Percentiles rank a stretch among this genome's conserved stretches.
Conservation (phyloP, 2,797 vertebrate species). For the Remorina albescens region DNA sequence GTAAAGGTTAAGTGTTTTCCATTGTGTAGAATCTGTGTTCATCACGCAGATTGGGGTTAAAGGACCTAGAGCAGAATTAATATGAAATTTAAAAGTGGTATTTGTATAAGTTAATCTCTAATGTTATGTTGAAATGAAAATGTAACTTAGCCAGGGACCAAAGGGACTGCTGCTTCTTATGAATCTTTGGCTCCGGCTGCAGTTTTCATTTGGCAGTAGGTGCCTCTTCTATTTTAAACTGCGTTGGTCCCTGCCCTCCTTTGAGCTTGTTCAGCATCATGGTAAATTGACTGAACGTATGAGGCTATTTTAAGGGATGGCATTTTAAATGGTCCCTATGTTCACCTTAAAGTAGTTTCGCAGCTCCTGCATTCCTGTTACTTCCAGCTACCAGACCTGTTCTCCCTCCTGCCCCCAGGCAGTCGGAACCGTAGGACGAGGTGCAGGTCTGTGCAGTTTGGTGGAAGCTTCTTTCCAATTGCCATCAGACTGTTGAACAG, state of each 20-base stretch:
- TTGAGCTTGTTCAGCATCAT: slow-evolving; percentile 22
- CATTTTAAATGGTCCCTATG: slow-evolving; percentile 29
- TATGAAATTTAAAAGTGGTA: slow-evolving; percentile 11
- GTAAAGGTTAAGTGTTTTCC: neutral
- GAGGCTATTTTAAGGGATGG: slow-evolving; percentile 34
- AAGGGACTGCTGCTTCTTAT: slow-evolving; percentile 15
- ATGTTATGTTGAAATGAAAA: slow-evolving; percentile 6
- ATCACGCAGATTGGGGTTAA: slow-evolving; percentile 14
- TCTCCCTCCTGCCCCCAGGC: too few relatives aligned
- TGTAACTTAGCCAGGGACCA: slow-evolving; percentile 14
- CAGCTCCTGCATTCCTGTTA: neutral
- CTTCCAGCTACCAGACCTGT: neutral
- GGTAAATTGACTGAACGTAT: slow-evolving; percentile 26
- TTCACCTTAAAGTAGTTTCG: slow-evolving; percentile 21
- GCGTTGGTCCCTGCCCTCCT: slow-evolving; percentile 16
- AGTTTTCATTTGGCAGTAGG: slow-evolving; percentile 14
- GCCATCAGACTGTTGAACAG: too few relatives aligned
- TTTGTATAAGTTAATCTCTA: slow-evolving; percentile 12
- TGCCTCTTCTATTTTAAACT: slow-evolving; percentile 37
- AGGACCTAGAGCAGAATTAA: neutral
- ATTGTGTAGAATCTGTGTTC: neutral
- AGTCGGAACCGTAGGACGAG: too few relatives aligned
- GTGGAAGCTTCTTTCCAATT: too few relatives aligned
- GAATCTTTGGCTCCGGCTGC: slow-evolving; percentile 2
- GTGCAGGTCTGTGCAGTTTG: too few relatives aligned